Percentiles rank a stretch among this genome's conserved stretches.
These are phyloP conservation scores for Sciurus vulgaris DNA, from an alignment of 2,797 vertebrate species.

Conservation along the genomic window DNA sequence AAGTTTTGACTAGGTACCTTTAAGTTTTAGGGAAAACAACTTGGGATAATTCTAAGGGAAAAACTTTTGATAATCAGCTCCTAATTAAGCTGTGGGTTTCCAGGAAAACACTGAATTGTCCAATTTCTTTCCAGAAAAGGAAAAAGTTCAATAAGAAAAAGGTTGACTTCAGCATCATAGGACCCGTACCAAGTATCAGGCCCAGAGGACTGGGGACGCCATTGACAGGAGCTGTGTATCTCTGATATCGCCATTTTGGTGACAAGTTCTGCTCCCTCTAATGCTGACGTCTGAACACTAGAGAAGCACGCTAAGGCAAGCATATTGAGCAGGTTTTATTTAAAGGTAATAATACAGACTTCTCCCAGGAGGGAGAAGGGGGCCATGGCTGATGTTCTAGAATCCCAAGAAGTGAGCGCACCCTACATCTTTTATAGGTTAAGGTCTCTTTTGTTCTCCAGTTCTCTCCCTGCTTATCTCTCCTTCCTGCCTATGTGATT, in stretches of 20 bases:
- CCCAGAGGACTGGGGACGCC: background rate
- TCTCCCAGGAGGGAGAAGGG: too few species aligned
- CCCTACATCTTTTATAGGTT: too few species aligned
- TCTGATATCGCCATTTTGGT: background rate
- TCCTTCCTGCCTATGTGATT: too few species aligned
- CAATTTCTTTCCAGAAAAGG: conserved; percentile 18
- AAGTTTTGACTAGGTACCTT: background rate
- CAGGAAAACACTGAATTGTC: background rate
- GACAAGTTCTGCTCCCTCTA: too few species aligned
- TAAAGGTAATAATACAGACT: too few species aligned
- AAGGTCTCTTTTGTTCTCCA: too few species aligned
- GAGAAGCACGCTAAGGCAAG: too few species aligned
- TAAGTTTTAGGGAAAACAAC: conserved; percentile 20
- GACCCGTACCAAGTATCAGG: background rate
- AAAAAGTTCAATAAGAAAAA: background rate
- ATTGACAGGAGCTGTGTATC: background rate
- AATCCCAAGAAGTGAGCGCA: too few species aligned
- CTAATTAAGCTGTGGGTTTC: background rate
- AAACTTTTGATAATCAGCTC: background rate
- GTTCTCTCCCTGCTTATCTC: too few species aligned
- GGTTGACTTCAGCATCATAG: background rate
- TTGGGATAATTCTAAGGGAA: conserved; percentile 13
- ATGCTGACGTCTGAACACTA: too few species aligned
- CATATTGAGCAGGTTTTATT: too few species aligned
- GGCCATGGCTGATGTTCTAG: too few species aligned